Evolutionary conservation across 2,888 invertebrate genomes (phyloP).

Genomic region (Entomobrya proxima): DNA sequence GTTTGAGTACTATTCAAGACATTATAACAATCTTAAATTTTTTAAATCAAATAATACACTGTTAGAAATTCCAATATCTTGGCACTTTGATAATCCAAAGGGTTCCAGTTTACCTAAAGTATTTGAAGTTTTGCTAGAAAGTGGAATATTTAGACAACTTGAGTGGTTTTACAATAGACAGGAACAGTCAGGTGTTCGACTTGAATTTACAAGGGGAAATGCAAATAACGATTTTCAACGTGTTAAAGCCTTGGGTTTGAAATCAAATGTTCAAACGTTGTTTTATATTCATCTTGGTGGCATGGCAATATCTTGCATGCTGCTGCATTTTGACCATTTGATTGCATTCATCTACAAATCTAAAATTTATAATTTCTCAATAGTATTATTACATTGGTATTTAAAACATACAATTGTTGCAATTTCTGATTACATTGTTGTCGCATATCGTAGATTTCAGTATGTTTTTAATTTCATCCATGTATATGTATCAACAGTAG

Average conservation of each 20-base stretch:
- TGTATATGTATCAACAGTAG: no score
- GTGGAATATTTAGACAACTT: not conserved
- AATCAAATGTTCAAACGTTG: not conserved
- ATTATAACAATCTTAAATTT: not conserved
- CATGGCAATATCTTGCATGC: not conserved
- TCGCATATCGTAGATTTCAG: no score
- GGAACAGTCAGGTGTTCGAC: not conserved
- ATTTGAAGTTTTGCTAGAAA: not conserved
- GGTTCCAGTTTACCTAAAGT: not conserved
- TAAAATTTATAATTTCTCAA: no score
- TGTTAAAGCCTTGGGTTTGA: not conserved
- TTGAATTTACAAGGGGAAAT: not conserved
- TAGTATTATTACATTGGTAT: no score
- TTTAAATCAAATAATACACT: not conserved
- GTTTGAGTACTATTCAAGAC: not conserved
- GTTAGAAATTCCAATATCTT: not conserved
- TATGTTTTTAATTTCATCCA: no score
- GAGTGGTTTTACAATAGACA: not conserved
- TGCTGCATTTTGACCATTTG: no score
- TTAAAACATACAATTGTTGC: no score
- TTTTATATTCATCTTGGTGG: not conserved
- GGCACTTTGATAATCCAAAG: not conserved
- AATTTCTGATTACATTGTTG: no score
- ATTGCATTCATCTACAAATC: no score
- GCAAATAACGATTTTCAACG: not conserved